phyloP scores from a whole-genome alignment of 2,888 invertebrate genomes.

The Epistrophe grossulariae region DNA sequence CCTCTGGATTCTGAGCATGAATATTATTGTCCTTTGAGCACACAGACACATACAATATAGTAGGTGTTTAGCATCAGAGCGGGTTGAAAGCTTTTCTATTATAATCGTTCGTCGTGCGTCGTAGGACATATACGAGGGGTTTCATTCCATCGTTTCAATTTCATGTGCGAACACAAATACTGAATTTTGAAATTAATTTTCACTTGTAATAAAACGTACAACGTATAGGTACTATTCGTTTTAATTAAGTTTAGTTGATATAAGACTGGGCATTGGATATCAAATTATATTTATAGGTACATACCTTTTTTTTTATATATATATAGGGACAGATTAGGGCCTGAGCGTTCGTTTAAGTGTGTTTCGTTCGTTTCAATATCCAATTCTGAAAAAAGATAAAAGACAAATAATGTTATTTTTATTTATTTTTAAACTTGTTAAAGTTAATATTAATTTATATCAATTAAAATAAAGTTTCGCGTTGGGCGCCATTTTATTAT shows the following conservation, averaged over 20 bases:
- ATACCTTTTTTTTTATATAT: slow-evolving; percentile 62
- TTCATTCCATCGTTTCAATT: slow-evolving; percentile 43
- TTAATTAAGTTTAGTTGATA: slow-evolving; percentile 38
- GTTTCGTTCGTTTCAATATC: slow-evolving; percentile 74
- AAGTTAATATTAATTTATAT: not conserved
- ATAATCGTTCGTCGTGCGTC: not conserved
- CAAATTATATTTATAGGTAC: not conserved
- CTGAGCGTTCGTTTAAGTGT: slow-evolving; percentile 64
- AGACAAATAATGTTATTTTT: not conserved
- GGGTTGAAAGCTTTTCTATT: slow-evolving; percentile 50
- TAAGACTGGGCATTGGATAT: not conserved
- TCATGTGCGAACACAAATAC: slow-evolving; percentile 31
- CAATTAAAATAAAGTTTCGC: not conserved
- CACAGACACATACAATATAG: slow-evolving; percentile 28
- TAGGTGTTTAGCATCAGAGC: slow-evolving; percentile 9
- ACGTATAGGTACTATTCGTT: slow-evolving; percentile 21
- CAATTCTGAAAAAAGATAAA: slow-evolving; percentile 46
- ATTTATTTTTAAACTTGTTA: not conserved
- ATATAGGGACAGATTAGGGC: slow-evolving; percentile 64
- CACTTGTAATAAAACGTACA: slow-evolving; percentile 25
- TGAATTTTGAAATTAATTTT: slow-evolving; percentile 10
- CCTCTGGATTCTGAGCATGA: slow-evolving; percentile 76
- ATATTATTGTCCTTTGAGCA: slow-evolving; percentile 52
- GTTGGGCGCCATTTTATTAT: not conserved
- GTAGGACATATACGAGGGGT: not conserved